A percentile compares a stretch with the other conserved stretches of the same genome.
Conservation (phyloP, 1,140 invertebrate species). For the Platyura marginata region DNA sequence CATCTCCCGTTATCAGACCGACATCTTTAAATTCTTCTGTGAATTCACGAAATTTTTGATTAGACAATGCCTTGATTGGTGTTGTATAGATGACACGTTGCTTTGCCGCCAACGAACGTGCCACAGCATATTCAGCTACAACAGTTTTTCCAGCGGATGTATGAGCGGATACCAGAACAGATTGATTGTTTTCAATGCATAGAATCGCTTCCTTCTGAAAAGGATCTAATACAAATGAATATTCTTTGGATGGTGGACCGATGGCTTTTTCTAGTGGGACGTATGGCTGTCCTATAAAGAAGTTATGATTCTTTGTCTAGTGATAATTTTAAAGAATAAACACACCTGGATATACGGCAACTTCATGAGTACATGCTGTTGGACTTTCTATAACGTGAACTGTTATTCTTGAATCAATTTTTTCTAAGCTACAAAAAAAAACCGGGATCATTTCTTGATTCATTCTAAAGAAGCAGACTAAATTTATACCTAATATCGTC, state of each 20-base stretch:
- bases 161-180: conserved; percentile 95
- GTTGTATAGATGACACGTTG: conserved; percentile 98
- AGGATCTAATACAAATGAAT: conserved; percentile 88
- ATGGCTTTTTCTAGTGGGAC: conserved; percentile 39
- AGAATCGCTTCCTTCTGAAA: conserved; percentile 97
- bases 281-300: conserved; percentile 47
- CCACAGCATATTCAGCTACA: conserved; percentile 77
- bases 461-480: neutral
- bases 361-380: conserved; percentile 83
- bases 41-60: conserved; percentile 99
- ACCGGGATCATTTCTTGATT: neutral
- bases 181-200: conserved; percentile 96
- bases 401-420: conserved; percentile 41
- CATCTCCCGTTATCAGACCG: conserved; percentile 95
- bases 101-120: conserved; percentile 40
- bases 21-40: conserved; percentile 96
- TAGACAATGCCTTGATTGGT: conserved; percentile 97
- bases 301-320: no score
- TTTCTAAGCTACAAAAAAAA: conserved; percentile 8
- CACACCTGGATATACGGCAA: conserved; percentile 63
- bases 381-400: conserved; percentile 75
- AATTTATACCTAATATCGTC: conserved; percentile 25
- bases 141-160: conserved; percentile 99
- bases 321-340: no score
- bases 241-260: conserved; percentile 72